Evolutionary conservation across 2,888 invertebrate species (phyloP).

Genomic region (Scaptomyza polygonia): DNA sequence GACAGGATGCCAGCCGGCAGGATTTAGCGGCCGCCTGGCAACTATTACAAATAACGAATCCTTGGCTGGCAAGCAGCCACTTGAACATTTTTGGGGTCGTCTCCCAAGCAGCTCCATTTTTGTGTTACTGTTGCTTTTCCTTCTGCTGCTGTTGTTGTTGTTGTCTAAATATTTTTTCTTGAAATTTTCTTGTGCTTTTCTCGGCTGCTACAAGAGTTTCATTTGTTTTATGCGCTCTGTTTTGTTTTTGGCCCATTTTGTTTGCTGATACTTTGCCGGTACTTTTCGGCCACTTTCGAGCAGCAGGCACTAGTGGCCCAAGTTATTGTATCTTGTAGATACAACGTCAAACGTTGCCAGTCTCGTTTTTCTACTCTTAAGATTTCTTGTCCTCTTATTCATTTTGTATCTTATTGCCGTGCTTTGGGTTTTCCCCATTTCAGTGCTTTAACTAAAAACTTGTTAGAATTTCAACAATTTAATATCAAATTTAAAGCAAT

Average conservation of each 20-base stretch:
- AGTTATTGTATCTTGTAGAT: slow-evolving; percentile 80
- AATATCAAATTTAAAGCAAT: slow-evolving; percentile 58
- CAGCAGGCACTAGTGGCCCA: slow-evolving; percentile 68
- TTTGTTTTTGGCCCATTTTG: slow-evolving; percentile 74
- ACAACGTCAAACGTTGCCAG: slow-evolving; percentile 63
- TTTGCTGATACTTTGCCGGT: slow-evolving; percentile 81
- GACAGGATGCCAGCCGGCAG: slow-evolving; percentile 33
- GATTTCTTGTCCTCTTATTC: slow-evolving; percentile 7
- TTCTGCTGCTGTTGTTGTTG: slow-evolving; percentile 55
- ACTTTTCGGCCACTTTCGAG: slow-evolving; percentile 79
- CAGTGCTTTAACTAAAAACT: slow-evolving; percentile 25
- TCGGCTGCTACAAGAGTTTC: slow-evolving; percentile 74
- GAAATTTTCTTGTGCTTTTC: slow-evolving; percentile 78
- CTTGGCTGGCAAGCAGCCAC: slow-evolving; percentile 47
- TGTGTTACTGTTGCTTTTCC: background rate
- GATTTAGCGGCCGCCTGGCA: slow-evolving; percentile 46
- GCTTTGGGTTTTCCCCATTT: slow-evolving; percentile 11
- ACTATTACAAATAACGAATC: slow-evolving; percentile 74
- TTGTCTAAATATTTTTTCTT: slow-evolving; percentile 78
- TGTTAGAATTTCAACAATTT: slow-evolving; percentile 45
- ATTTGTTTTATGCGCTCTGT: slow-evolving; percentile 77
- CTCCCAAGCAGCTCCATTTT: background rate
- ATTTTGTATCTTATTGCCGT: slow-evolving; percentile 40
- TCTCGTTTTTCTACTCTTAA: slow-evolving; percentile 21
- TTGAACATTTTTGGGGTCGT: slow-evolving; percentile 55